Percentiles rank a stretch among this genome's conserved stretches.
phyloP scores from a whole-genome alignment of 2,113 vertebrate genomes.

The Pleuronectes platessa region DNA sequence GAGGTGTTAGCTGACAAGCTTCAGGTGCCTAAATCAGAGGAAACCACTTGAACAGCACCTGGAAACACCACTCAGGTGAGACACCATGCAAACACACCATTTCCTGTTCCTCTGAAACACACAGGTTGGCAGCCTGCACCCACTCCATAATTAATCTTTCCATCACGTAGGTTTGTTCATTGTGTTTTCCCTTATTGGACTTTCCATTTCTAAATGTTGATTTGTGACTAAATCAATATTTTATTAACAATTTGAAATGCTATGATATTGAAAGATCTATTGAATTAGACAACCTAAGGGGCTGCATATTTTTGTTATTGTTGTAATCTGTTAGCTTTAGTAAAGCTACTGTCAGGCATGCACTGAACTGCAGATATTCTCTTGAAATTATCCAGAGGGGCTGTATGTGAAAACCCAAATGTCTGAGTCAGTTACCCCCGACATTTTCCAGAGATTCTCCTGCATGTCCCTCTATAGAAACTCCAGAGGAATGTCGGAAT shows the following conservation, averaged over 20 bases:
- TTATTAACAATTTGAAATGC: neutral
- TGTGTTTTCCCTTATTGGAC: constrained; percentile 1
- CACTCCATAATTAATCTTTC: neutral
- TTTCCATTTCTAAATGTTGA: constrained; percentile 22
- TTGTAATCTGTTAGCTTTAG: constrained; percentile 1
- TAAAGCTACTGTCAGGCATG: neutral
- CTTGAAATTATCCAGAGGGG: neutral
- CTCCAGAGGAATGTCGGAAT: no score
- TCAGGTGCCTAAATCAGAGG: constrained; percentile 26
- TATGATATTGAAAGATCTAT: neutral
- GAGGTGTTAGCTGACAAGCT: constrained; percentile 37
- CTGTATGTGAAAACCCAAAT: neutral
- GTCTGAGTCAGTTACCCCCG: no score
- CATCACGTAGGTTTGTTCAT: neutral
- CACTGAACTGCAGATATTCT: no score
- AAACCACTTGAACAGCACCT: constrained; percentile 58
- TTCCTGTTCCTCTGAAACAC: constrained; percentile 45
- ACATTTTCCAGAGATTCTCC: no score
- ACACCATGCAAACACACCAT: constrained; percentile 44
- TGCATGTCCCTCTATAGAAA: no score
- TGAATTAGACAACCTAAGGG: neutral
- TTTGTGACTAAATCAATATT: neutral
- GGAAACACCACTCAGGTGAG: constrained; percentile 53
- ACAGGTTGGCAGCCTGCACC: neutral
- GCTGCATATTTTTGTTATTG: neutral